These are phyloP conservation scores for Siderastrea siderea DNA, from an alignment of 92 coral and sea anemone genomes.

Conservation along the genomic window DNA sequence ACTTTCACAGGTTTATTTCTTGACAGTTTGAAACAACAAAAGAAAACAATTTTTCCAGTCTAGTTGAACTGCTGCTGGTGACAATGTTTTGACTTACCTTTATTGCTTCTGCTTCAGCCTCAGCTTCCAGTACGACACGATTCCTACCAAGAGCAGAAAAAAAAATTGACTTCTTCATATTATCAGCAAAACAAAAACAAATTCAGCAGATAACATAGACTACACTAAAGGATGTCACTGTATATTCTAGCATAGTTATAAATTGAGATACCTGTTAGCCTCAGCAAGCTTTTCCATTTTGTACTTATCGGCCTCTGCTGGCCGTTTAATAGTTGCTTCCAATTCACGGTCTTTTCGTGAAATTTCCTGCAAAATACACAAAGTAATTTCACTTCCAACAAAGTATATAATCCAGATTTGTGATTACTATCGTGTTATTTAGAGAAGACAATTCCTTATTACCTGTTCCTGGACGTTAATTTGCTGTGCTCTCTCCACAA, in stretches of 20 bases:
- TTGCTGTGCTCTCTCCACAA: constrained; percentile 95
- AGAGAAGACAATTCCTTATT: background rate
- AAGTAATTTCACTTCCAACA: background rate
- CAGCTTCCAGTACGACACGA: constrained; percentile 95
- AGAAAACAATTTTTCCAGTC: too few species aligned
- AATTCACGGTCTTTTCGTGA: constrained; percentile 92
- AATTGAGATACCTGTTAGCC: constrained; percentile 80
- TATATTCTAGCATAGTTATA: too few species aligned
- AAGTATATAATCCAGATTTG: background rate
- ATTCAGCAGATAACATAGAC: too few species aligned
- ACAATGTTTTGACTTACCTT: constrained; percentile 58
- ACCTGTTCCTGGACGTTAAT: constrained; percentile 98
- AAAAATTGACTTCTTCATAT: background rate
- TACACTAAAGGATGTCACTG: too few species aligned
- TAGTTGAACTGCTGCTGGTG: background rate
- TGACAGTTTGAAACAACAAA: too few species aligned
- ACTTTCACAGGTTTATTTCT: too few species aligned
- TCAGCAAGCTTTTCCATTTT: constrained; percentile 94
- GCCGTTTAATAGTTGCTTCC: constrained; percentile 91
- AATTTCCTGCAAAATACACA: constrained; percentile 77
- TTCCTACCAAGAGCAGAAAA: constrained; percentile 54
- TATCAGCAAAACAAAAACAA: background rate
- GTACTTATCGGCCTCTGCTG: constrained; percentile 98
- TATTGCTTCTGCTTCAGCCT: constrained; percentile 90
- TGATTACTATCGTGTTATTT: too few species aligned